Conservation (phyloP, 2,888 invertebrate genomes). For the Melinaea marsaeus region DNA sequence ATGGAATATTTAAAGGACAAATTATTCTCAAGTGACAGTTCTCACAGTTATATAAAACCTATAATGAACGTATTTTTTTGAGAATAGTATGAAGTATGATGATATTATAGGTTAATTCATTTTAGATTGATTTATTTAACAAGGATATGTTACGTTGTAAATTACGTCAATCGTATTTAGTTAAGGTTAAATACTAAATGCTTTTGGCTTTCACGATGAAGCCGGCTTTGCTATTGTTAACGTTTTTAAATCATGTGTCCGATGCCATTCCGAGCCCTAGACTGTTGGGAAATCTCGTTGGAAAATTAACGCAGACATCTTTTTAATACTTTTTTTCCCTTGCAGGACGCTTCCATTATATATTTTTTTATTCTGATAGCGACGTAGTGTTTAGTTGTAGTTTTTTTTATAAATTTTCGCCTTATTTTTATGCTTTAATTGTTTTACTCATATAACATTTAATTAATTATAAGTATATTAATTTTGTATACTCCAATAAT, state of each 20-base stretch:
- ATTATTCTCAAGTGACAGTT: conserved; percentile 58
- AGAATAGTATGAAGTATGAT: no score
- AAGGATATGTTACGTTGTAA: no score
- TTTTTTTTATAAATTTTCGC: conserved; percentile 50
- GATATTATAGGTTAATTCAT: no score
- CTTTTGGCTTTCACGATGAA: conserved; percentile 64
- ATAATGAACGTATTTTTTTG: no score
- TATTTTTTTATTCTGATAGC: conserved; percentile 71
- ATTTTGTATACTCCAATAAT: no score
- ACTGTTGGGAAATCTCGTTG: conserved; percentile 75
- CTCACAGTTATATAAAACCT: no score
- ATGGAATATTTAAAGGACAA: conserved; percentile 65
- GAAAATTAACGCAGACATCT: conserved; percentile 71
- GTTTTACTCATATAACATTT: conserved; percentile 8
- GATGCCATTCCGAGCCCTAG: conserved; percentile 50
- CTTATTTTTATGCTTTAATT: conserved; percentile 28
- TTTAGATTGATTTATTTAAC: no score
- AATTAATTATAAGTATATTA: not conserved
- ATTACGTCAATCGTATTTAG: not conserved
- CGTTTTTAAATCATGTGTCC: conserved; percentile 77
- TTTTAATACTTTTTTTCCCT: conserved; percentile 65
- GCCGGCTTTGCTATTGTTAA: conserved; percentile 68
- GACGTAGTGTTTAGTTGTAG: conserved; percentile 60
- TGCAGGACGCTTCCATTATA: conserved; percentile 66
- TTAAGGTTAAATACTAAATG: conserved; percentile 34